Evolutionary conservation across 2,888 invertebrate genomes (phyloP), one percentile per base, ranked within the genome.

Genomic region (Peribatodes rhomboidaria): DNA sequence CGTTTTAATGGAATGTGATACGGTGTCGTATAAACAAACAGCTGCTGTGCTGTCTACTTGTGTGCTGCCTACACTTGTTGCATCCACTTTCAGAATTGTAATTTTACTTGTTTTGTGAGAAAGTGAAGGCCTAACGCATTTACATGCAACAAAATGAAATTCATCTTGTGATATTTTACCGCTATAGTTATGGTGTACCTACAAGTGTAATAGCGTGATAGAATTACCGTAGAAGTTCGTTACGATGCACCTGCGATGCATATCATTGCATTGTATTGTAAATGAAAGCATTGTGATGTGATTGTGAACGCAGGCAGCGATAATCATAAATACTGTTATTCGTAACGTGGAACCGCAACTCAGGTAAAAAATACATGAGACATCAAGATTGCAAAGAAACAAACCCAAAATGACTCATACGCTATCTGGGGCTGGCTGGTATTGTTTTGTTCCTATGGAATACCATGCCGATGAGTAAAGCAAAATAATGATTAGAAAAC

Each of bases 231-330:
- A 69, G 62, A 80, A 81, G 81, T 85, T 84, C 86, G 86, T 88
- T 89, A 86, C 77, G 82, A 90, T 91, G 92, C 92, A 92, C 90
- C 92, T 91, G 92, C 90, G 85, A 75, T 83, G 84, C 84, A 80
- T 79, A 76, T 81, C 79, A 77, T 76, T 84, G 83, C 82, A 78
- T 73, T 78, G 77, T 77, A 72, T 78, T 72, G 50, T 13, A 42
- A 33, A 33, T 55, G 73, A 80, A 82, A 76, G 57, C 44, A 27
- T 50, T 76, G 75, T 77, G 76, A 77, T 85, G 76, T 77, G 76
- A 78, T 84, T 83, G 81, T 80, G 80, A 73, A 82, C 82, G 81
- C 78, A 78, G 71, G 78, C 77, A 76, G 78, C 71, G 76, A 76
- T 81, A 79, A 83, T 77, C 33, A 59, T 50, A 79, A 86, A 83